phyloP scores from a whole-genome alignment of 2,113 vertebrate species.

The Nycticryphes semicollaris region DNA sequence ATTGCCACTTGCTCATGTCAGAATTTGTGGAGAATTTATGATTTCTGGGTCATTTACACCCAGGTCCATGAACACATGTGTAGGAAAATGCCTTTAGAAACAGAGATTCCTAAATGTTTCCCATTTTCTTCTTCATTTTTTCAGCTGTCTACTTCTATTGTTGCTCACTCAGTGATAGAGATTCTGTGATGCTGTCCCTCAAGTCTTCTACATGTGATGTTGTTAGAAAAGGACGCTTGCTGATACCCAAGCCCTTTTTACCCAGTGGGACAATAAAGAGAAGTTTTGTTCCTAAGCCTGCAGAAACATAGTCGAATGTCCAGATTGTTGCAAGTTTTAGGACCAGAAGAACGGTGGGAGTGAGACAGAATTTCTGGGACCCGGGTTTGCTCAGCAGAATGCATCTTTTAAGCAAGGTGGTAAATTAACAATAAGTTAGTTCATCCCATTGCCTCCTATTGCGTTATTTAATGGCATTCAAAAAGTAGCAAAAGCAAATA shows the following conservation, averaged over 20 bases:
- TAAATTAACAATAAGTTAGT: background rate
- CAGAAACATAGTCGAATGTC: background rate
- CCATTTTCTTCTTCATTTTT: background rate
- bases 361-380: background rate
- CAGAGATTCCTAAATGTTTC: background rate
- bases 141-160: rapidly evolving
- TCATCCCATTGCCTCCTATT: background rate
- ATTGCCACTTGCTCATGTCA: background rate
- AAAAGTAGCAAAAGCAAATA: background rate
- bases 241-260: background rate
- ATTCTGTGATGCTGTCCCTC: background rate
- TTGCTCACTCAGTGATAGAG: background rate
- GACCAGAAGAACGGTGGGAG: background rate
- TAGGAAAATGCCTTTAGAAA: background rate
- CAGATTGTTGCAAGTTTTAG: background rate
- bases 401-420: background rate
- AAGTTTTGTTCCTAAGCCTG: background rate
- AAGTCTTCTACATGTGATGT: background rate
- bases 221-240: background rate
- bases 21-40: background rate
- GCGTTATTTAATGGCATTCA: background rate
- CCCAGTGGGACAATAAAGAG: background rate
- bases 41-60: background rate
- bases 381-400: background rate
- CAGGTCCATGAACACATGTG: background rate